A percentile compares a stretch with the other conserved stretches of the same genome.
Evolutionary conservation across 2,113 vertebrate species (phyloP).

Genomic region (Amia ocellicauda): DNA sequence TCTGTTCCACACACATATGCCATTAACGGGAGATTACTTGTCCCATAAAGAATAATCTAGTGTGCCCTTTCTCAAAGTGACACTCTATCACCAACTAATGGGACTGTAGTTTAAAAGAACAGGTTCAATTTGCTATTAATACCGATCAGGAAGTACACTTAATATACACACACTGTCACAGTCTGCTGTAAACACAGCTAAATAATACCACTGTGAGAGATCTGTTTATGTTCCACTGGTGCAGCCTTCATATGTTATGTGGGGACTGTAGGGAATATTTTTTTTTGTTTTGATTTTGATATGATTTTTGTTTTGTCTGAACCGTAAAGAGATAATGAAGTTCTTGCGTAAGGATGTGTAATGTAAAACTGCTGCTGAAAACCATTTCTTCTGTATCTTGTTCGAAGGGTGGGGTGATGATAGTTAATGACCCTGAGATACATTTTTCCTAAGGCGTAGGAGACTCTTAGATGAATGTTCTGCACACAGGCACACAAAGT

Average conservation of each 20-base stretch:
- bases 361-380: too few species aligned
- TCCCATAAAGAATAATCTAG: slow-evolving; percentile 33
- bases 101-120: slow-evolving; percentile 63
- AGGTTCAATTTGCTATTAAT: slow-evolving; percentile 69
- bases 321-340: too few species aligned
- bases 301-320: too few species aligned
- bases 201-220: slow-evolving; percentile 54
- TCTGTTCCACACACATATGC: not conserved
- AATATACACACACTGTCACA: slow-evolving; percentile 75
- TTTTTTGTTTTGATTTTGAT: too few species aligned
- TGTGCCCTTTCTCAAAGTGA: slow-evolving; percentile 62
- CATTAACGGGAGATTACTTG: slow-evolving; percentile 19
- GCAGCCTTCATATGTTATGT: slow-evolving; percentile 57
- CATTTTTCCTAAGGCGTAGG: too few species aligned
- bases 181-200: slow-evolving; percentile 67
- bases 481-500: too few species aligned
- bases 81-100: slow-evolving; percentile 71
- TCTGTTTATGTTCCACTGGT: slow-evolving; percentile 63
- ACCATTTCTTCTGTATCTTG: too few species aligned
- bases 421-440: too few species aligned
- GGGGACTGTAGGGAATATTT: slow-evolving; percentile 9
- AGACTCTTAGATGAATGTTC: too few species aligned
- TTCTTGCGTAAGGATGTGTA: too few species aligned
- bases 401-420: too few species aligned
- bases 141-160: slow-evolving; percentile 62